Evolutionary conservation across 2,888 invertebrate genomes (phyloP), one percentile per base, ranked within the genome.

Genomic region (Pseudolycoriella hygida): DNA sequence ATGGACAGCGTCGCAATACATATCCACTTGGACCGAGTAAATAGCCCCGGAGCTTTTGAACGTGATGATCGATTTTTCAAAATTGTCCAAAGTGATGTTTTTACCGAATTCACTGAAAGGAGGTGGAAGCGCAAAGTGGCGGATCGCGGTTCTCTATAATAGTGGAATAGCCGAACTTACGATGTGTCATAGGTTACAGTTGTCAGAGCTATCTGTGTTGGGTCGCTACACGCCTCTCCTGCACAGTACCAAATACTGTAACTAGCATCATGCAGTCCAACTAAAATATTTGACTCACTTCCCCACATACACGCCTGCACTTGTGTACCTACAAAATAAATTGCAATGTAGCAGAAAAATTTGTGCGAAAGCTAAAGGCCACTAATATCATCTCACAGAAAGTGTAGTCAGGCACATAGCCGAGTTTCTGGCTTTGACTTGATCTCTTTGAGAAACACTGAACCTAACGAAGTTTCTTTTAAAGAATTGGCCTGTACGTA

Each of bases 1-100:
- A 56, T 81, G 77, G 30, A 85, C 62, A n/a, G 67, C 57, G 50
- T 64, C 64, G 50, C 65, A 65, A 44, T 63, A 59, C 15, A 63
- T 59, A 45, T 64, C 64, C 0, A 62, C 54, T 48, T 57, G 60
- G 1, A 66, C 55, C 0, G 61, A 55, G 8, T 94, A 69, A 11
- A 89, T 63, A 1, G 93, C 86, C 0, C 97, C 97, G 57, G 96
- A 82, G 38, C 90, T 76, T 48, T 92, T 76, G 42, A 97, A 73
- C 2, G 81, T 80, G 1, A 90, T 77, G 46, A 85, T 77, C 48
- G 86, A 86, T 48, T 88, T 87, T 54, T 86, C 77, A 55, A 93
- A 87, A 54, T 76, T 80, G 46, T 80, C 68, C 11, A 96, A 74
- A 47, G 77, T 73, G 1, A 93, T 87, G 55, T 83, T 83, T 55